A percentile compares a stretch with the other conserved stretches of the same genome.
These are phyloP conservation scores for Plutella xylostella DNA, from an alignment of 2,888 invertebrate genomes.

Conservation along the genomic window DNA sequence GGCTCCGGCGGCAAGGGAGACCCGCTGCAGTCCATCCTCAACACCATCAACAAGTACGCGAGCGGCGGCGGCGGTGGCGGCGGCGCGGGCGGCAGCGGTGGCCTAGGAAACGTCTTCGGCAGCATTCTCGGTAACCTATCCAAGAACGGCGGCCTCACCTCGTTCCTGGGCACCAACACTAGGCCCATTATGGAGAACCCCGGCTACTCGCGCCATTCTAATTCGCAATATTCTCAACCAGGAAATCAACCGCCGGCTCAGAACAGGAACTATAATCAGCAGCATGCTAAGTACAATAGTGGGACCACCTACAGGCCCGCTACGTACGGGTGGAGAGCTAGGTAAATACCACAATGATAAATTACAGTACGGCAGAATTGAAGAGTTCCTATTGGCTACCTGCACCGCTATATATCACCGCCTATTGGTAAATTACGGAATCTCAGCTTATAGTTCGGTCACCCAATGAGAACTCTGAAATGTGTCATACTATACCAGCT, in stretches of 20 bases:
- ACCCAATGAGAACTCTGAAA: too few species aligned
- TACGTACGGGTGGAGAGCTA: slow-evolving; percentile 58
- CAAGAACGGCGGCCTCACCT: slow-evolving; percentile 39
- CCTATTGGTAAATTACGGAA: too few species aligned
- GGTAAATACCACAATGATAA: slow-evolving; percentile 38
- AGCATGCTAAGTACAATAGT: slow-evolving; percentile 34
- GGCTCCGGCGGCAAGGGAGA: slow-evolving; percentile 25
- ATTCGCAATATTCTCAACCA: slow-evolving; percentile 45
- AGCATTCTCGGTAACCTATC: slow-evolving; percentile 46
- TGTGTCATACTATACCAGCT: too few species aligned
- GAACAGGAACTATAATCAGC: slow-evolving; percentile 43
- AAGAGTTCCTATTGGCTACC: too few species aligned
- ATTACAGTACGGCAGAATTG: too few species aligned
- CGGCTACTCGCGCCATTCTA: slow-evolving; percentile 51
- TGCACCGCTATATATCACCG: too few species aligned
- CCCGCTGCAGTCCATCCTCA: slow-evolving; percentile 37
- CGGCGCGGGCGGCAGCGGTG: slow-evolving; percentile 23
- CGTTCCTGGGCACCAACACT: slow-evolving; percentile 50
- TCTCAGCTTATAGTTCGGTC: too few species aligned
- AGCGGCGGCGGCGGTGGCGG: slow-evolving; percentile 26
- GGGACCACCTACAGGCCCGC: slow-evolving; percentile 47
- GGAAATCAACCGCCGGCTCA: slow-evolving; percentile 38
- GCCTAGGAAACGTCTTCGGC: slow-evolving; percentile 52
- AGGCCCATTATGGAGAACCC: slow-evolving; percentile 60
- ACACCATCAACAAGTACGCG: slow-evolving; percentile 38